A percentile compares a stretch with the other conserved stretches of the same genome.
These are phyloP conservation scores for Semicossyphus pulcher DNA, from an alignment of 2,113 vertebrate genomes.

Conservation along the genomic window DNA sequence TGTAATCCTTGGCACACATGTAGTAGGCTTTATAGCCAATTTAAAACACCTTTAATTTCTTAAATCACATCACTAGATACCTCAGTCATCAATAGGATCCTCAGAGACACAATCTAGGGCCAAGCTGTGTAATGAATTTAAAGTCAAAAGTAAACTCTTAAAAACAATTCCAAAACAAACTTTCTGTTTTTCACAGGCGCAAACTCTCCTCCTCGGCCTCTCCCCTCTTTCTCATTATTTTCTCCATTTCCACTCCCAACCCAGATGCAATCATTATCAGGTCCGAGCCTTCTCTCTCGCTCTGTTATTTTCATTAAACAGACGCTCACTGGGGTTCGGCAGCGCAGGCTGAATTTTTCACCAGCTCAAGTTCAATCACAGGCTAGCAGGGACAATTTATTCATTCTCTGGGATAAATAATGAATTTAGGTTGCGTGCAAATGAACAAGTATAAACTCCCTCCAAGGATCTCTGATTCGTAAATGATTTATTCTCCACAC, in stretches of 20 bases:
- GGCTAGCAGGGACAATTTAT: constrained; percentile 72
- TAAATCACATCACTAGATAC: no score
- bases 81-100: no score
- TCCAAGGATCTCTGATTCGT: constrained; percentile 53
- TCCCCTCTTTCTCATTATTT: constrained; percentile 46
- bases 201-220: not conserved
- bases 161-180: constrained; percentile 15
- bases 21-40: no score
- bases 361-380: constrained; percentile 69
- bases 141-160: not conserved
- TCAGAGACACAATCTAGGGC: no score
- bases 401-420: constrained; percentile 73
- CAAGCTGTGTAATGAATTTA: not conserved
- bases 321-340: constrained; percentile 47
- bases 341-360: constrained; percentile 59
- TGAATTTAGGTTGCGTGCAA: constrained; percentile 76
- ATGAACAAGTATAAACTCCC: constrained; percentile 50
- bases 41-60: no score
- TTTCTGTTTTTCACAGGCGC: not conserved
- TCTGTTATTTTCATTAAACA: constrained; percentile 51
- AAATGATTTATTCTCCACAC: constrained; percentile 63
- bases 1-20: not conserved
- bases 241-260: constrained; percentile 39
- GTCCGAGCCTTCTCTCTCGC: not conserved
- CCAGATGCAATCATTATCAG: constrained; percentile 73